Percentiles rank a stretch among this genome's conserved stretches.
Evolutionary conservation across 1,140 invertebrate species (phyloP).

Genomic region (Tenebrio molitor): DNA sequence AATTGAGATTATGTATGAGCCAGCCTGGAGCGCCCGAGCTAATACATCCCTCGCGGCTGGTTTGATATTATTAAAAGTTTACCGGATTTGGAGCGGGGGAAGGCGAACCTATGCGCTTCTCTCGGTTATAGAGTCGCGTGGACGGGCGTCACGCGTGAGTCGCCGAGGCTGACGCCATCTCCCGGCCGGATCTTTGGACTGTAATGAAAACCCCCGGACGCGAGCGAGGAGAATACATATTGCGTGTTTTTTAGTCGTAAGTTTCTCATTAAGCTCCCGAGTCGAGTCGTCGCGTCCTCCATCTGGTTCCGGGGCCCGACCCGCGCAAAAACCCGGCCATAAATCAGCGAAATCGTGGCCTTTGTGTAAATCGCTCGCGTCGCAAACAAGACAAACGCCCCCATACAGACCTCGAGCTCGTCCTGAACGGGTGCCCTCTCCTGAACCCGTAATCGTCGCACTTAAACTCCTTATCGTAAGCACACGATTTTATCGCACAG

Average conservation of each 20-base stretch:
- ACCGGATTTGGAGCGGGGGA: too few species aligned
- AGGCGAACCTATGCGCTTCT: too few species aligned
- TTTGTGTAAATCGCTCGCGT: not conserved
- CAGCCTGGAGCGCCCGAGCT: not conserved
- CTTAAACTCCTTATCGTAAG: conserved; percentile 57
- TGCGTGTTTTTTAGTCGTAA: too few species aligned
- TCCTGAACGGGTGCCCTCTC: conserved; percentile 54
- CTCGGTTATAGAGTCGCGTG: too few species aligned
- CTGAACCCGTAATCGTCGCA: conserved; percentile 62
- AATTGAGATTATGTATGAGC: conserved; percentile 18
- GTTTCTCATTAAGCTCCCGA: too few species aligned
- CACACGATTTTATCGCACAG: conserved; percentile 57
- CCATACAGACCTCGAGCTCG: conserved; percentile 49
- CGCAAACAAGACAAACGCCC: not conserved
- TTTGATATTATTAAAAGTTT: conserved; percentile 5
- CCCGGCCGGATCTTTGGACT: too few species aligned
- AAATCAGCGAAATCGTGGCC: not conserved
- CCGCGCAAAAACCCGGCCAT: not conserved
- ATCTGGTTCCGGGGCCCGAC: too few species aligned
- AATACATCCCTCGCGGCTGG: conserved; percentile 3
- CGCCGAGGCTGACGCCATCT: too few species aligned
- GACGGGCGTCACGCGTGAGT: too few species aligned
- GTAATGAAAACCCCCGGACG: too few species aligned
- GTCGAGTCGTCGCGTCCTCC: too few species aligned
- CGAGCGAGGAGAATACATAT: too few species aligned